Evolutionary conservation across 1,140 invertebrate genomes (phyloP), one percentile per base, ranked within the genome.

Genomic region (Ditylenchus dipsaci): DNA sequence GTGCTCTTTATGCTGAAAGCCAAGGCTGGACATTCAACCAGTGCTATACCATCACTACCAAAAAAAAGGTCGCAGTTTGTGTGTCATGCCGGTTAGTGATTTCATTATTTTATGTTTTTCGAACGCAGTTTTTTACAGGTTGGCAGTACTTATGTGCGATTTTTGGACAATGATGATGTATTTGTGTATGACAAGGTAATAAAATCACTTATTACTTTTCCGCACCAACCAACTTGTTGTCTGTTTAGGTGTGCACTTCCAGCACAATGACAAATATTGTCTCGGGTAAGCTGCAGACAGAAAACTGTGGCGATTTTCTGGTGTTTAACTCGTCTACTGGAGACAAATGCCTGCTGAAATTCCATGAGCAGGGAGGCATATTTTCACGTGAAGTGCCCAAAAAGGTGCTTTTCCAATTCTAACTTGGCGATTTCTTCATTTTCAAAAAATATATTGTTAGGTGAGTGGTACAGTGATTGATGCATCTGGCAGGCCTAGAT

Each of bases 1-100:
- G 92, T 60, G 93, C 94, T 7, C 91, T 95, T 80, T 89, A 90
- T 84, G 92, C 91, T 81, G 91, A 96, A 84, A 88, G 88, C 57
- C 74, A 88, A 66, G 88, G 87, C n/a, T 98, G 95, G 95, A 87
- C 86, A 38, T 91, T 91, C 84, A 95, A 92, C 91, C 94, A 97
- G 63, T 29, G 13, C 15, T 73, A 73, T 45, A 67, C 64, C 11
- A 42, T 69, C 19, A 58, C 65, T 19, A 85, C 68, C 11, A 61
- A 62, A 65, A 47, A n/a, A 73, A 73, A 29, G 71, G 71, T 29
- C 21, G 63, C 30, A 74, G 42, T 49, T 59, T 73, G 19, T 73
- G 90, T 84, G 88, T 95, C 33, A 90, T 93, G 78, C 95, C 95
- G n/a, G n/a, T n/a, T n/a, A n/a, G n/a, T n/a, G n/a, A n/a, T n/a